Evolutionary conservation across 2,113 vertebrate species (phyloP), one percentile per base, ranked within the genome.

Genomic region (Phrynosoma blainvillii): DNA sequence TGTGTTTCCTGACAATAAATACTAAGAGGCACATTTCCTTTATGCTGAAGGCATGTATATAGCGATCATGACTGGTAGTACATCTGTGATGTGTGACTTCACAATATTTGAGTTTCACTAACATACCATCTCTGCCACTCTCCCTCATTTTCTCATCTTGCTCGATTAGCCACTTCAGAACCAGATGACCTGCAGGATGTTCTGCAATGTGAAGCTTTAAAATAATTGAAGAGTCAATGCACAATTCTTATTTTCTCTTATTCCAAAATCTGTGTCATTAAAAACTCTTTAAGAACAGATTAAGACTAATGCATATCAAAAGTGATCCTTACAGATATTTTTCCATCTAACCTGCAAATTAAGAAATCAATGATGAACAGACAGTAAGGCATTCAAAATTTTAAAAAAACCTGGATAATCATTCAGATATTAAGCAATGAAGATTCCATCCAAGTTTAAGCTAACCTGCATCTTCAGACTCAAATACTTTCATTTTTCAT

Each of bases 131-230:
- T 95, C 96, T 98, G 75, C 96, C 96, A 1, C 89, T 93, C 84
- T 98, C 96, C 59, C 93, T 96, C 97, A 98, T 95, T 77, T 96
- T 97, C 88, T 95, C 90, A 93, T 99, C 98, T 96, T 99, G 98
- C 83, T 99, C 98, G 78, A 99, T 96, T 88, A 99, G 95, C 98
- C 99, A 99, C 84, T 99, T 99, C 89, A 99, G 96, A 93, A 99
- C 98, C 27, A 99, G 96, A 93, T 99, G 99, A 88, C 98, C 98
- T 14, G 98, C 98, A 0, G 98, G 98, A 93, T 99, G 98, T 84
- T 99, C 98, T 0, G 97, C 98, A 93, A 99, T 93, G 90, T 99
- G 98, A 87, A 99, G 97, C 99, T 99, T 87, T 30, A 93, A 93
- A 36, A 42, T 12, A 89, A 62, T 54, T 92, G 66, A 59, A 89